Conservation (phyloP, 1,140 invertebrate genomes). For the Sitodiplosis mosellana region DNA sequence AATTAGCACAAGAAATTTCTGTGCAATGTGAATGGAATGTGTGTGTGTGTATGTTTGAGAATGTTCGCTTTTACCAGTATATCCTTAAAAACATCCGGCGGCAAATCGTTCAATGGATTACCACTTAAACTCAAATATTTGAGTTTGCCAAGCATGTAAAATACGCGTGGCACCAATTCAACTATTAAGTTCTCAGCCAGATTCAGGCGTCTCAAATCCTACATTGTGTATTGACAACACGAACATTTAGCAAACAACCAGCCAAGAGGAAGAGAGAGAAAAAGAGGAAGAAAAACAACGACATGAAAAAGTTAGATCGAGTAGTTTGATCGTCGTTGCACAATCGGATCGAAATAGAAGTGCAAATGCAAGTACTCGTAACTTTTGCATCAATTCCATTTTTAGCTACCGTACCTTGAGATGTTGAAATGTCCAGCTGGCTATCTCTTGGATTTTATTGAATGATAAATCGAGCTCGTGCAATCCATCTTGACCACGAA, state of each 20-base stretch:
- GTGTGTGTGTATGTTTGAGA: too few species aligned
- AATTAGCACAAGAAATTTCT: conserved; percentile 1
- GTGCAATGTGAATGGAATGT: too few species aligned
- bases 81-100: conserved; percentile 59
- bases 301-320: neutral
- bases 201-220: conserved; percentile 41
- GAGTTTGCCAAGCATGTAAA: conserved; percentile 42
- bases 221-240: neutral
- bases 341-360: too few species aligned
- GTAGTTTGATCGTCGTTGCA: neutral
- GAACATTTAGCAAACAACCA: neutral
- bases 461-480: conserved; percentile 68
- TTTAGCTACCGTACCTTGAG: too few species aligned
- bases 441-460: conserved; percentile 54
- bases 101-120: conserved; percentile 48
- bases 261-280: neutral
- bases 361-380: too few species aligned
- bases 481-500: conserved; percentile 51
- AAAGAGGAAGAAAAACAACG: neutral
- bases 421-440: conserved; percentile 52
- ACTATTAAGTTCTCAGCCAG: conserved; percentile 50
- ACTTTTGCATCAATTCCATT: too few species aligned
- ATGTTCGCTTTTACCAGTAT: conserved; percentile 39
- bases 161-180: conserved; percentile 42
- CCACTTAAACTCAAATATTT: conserved; percentile 49